phyloP scores from a whole-genome alignment of 2,113 vertebrate genomes.

The Sapajus apella region DNA sequence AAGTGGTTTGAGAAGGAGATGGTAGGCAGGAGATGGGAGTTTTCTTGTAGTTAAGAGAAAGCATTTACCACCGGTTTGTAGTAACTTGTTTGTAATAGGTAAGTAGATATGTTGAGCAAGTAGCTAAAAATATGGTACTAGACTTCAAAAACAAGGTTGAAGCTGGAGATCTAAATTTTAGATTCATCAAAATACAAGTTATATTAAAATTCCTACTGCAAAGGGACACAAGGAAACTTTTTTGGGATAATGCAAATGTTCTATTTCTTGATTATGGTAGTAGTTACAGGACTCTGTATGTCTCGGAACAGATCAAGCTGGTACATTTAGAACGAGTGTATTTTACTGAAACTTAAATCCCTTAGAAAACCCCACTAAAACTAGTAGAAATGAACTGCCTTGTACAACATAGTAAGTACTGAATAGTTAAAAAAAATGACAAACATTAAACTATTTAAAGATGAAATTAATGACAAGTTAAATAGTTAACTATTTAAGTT shows the following conservation, averaged over 20 bases:
- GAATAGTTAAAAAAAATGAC: not conserved
- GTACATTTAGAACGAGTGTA: constrained; percentile 5
- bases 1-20: not conserved
- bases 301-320: constrained; percentile 25
- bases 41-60: not conserved
- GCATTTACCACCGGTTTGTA: not conserved
- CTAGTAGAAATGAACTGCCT: not conserved
- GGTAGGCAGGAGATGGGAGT: not conserved
- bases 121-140: not conserved
- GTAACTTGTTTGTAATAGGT: not conserved
- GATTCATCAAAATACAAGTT: constrained; percentile 29
- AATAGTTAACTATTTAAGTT: too few relatives aligned
- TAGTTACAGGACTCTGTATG: not conserved
- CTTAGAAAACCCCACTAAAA: not conserved
- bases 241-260: not conserved
- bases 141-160: not conserved
- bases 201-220: constrained; percentile 29
- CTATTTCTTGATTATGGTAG: not conserved
- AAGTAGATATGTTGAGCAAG: not conserved
- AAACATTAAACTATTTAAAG: too few relatives aligned
- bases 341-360: constrained; percentile 32
- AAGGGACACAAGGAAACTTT: not conserved
- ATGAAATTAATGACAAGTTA: too few relatives aligned
- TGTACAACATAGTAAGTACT: not conserved
- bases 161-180: not conserved